phyloP scores from a whole-genome alignment of 2,113 vertebrate species.

The Stomatorhinus ivindoensis region DNA sequence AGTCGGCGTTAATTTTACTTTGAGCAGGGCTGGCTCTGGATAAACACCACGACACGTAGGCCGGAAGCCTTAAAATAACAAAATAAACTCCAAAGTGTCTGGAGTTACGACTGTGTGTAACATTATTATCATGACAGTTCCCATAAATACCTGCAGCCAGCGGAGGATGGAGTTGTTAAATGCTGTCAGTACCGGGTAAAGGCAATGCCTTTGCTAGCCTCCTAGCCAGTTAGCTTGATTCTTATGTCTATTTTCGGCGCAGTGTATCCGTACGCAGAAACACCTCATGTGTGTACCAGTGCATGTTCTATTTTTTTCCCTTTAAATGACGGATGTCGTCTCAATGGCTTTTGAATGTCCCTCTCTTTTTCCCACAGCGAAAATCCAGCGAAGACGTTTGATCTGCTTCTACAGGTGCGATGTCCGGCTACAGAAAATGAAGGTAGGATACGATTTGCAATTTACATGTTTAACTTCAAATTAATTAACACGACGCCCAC shows the following conservation, averaged over 20 bases:
- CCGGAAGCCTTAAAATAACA: not conserved
- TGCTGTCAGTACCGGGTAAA: not conserved
- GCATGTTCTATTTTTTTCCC: not conserved
- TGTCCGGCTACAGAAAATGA: conserved; percentile 80
- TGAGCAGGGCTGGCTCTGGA: not conserved
- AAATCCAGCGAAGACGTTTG: conserved; percentile 89
- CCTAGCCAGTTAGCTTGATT: not conserved
- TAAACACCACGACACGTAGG: not conserved
- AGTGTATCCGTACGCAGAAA: not conserved
- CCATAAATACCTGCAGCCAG: not conserved
- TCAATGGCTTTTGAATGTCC: not conserved
- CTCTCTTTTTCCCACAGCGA: conserved; percentile 60
- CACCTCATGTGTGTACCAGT: not conserved
- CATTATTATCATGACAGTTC: not conserved
- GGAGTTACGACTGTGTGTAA: not conserved
- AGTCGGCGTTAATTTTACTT: not conserved
- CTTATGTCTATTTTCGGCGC: not conserved
- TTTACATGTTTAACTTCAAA: not conserved
- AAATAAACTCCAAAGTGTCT: not conserved
- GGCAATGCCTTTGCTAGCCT: not conserved
- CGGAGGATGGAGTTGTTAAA: not conserved
- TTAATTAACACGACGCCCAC: not conserved
- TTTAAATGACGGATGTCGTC: not conserved
- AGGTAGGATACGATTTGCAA: conserved; percentile 57
- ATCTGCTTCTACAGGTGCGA: conserved; percentile 85